phyloP scores from a whole-genome alignment of 2,113 vertebrate species.

The Calidris pygmaea region DNA sequence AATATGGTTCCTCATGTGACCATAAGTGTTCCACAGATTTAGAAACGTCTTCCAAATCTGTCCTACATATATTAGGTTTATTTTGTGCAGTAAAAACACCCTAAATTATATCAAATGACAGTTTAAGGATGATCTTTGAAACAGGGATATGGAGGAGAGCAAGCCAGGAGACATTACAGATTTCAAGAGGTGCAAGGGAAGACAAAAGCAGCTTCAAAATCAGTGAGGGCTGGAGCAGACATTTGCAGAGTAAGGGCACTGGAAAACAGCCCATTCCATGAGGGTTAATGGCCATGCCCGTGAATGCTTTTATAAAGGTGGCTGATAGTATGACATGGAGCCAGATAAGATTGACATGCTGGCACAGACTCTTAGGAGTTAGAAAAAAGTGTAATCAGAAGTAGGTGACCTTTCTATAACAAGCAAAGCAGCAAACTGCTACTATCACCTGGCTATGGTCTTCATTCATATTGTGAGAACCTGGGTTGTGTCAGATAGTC shows the following conservation, averaged over 20 bases:
- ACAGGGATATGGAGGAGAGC: neutral
- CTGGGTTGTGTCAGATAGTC: neutral
- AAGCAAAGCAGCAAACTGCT: neutral
- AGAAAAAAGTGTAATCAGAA: neutral
- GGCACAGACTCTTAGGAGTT: neutral
- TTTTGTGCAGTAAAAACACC: neutral
- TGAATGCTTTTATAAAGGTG: neutral
- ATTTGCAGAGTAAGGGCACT: neutral
- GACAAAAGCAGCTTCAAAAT: neutral
- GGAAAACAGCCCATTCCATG: neutral
- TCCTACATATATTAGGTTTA: neutral
- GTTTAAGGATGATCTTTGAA: neutral
- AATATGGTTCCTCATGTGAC: rapidly evolving
- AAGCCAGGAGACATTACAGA: neutral
- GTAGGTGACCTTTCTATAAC: neutral
- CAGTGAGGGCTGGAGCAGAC: neutral
- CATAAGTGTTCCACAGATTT: neutral
- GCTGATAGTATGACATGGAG: neutral
- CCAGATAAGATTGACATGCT: neutral
- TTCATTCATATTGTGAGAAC: neutral
- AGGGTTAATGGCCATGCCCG: neutral
- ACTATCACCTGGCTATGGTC: neutral
- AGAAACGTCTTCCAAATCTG: neutral
- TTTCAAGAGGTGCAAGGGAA: neutral
- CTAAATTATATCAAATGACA: neutral